Evolutionary conservation across 2,113 vertebrate species (phyloP), one percentile per base, ranked within the genome.

Genomic region (Arizona elegans): DNA sequence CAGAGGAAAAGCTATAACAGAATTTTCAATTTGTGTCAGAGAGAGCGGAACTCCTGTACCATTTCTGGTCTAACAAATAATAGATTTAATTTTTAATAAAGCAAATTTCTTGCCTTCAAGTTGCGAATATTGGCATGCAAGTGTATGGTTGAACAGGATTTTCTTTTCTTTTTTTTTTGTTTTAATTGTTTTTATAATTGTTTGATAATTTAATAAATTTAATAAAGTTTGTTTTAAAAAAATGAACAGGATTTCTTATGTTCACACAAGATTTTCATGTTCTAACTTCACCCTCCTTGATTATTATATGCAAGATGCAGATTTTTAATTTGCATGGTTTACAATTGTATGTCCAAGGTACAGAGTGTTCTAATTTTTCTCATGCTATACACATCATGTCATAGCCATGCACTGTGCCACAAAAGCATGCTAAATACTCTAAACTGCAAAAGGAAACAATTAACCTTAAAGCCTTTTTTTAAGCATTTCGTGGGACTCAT

Each of bases 381-480:
- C 55, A 85, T 59, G 24, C 55, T 59, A 52, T 29, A 59, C 24
- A 87, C 10, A 86, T n/a, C 52, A 59, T 29, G 10, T 52, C 87
- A 75, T n/a, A 89, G n/a, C 75, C 55, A 54, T 92, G 43, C 52
- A 9, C 50, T 58, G n/a, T 13, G 26, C 8, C 29, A 17, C 33
- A 81, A 81, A 23, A 81, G 19, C 17, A 92, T 89, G n/a, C 19
- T 59, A 54, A 62, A 65, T 47, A 54, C 47, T 86, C 53, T 50
- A 50, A 92, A 92, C 1, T 88, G 5, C 88, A 89, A 92, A 33
- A 88, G 86, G 91, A 54, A 92, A 59, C 58, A 88, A 92, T 38
- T 70, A 52, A 29, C 15, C 58, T 70, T 88, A 54, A 70, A 88
- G 38, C 86, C 65, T 92, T 92, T 92, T 55, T 21, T 4, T 15